Conservation (phyloP, 2,888 invertebrate genomes). For the Pseudococcus jackbeardsleyi region DNA sequence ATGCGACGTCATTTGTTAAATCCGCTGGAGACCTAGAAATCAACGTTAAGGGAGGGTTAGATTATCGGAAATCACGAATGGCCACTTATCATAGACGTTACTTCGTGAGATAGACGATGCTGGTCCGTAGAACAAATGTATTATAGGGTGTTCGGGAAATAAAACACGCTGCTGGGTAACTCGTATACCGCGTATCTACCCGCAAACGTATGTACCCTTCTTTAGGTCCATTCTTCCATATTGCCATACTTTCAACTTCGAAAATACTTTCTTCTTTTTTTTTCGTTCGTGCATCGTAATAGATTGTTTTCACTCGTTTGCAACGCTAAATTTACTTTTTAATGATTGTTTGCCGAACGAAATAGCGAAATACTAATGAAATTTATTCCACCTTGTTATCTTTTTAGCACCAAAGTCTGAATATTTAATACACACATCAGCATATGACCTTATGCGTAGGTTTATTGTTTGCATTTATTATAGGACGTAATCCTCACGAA, state of each 20-base stretch:
- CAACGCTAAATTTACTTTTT: background rate
- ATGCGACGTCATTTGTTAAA: conserved; percentile 55
- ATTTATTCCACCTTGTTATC: background rate
- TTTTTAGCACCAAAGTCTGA: background rate
- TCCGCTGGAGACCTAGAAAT: conserved; percentile 52
- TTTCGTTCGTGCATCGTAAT: too few species aligned
- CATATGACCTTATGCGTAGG: too few species aligned
- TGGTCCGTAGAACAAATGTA: conserved; percentile 31
- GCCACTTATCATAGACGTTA: conserved; percentile 52
- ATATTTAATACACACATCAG: too few species aligned
- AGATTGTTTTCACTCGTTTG: too few species aligned
- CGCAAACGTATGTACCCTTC: background rate
- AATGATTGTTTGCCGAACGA: background rate
- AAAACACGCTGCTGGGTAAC: background rate
- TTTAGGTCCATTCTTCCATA: too few species aligned
- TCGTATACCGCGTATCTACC: background rate
- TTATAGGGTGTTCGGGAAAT: conserved; percentile 32
- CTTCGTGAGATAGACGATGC: conserved; percentile 30
- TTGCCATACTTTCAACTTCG: too few species aligned
- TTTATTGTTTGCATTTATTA: too few species aligned
- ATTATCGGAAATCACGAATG: conserved; percentile 54
- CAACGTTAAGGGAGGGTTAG: conserved; percentile 36
- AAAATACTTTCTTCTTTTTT: too few species aligned
- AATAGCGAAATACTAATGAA: background rate
- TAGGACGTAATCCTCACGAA: too few species aligned